A percentile compares a stretch with the other conserved stretches of the same genome.
These are phyloP conservation scores for Enteromius unitaeniatus DNA, from an alignment of 2,797 vertebrate genomes.

Conservation along the genomic window DNA sequence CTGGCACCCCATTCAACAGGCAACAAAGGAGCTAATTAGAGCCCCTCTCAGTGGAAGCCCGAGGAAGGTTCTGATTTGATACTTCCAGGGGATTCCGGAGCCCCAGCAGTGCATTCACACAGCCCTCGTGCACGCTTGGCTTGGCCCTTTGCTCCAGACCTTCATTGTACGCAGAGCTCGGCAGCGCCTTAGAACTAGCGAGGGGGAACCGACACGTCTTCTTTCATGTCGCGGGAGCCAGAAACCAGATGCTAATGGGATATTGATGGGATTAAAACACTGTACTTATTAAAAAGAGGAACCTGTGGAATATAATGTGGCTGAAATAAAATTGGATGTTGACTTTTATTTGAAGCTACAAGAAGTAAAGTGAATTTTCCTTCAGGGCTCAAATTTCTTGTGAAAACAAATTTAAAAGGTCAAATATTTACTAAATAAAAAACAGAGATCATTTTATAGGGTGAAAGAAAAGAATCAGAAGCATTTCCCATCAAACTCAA, in stretches of 20 bases:
- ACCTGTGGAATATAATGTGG: slow-evolving; percentile 52
- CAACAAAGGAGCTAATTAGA: slow-evolving; percentile 85
- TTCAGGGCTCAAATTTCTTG: background rate
- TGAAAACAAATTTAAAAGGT: background rate
- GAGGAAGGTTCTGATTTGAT: slow-evolving; percentile 79
- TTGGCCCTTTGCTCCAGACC: slow-evolving; percentile 76
- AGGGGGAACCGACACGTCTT: slow-evolving; percentile 75
- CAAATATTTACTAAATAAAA: background rate
- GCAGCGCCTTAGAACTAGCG: slow-evolving; percentile 74
- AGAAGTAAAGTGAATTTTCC: background rate
- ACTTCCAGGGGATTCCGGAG: slow-evolving; percentile 81
- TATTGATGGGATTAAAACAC: slow-evolving; percentile 82
- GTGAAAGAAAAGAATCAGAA: background rate
- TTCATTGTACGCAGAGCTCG: slow-evolving; percentile 74
- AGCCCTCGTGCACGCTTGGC: slow-evolving; percentile 71
- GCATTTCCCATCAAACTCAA: slow-evolving; percentile 69
- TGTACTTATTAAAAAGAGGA: slow-evolving; percentile 70
- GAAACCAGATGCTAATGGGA: slow-evolving; percentile 81
- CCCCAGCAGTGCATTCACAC: slow-evolving; percentile 69
- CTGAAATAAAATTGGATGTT: slow-evolving; percentile 53
- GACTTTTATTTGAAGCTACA: slow-evolving; percentile 55
- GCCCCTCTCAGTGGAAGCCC: slow-evolving; percentile 77
- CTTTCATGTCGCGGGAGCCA: slow-evolving; percentile 78
- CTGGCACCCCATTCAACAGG: slow-evolving; percentile 74
- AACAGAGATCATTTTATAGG: background rate